Evolutionary conservation across 2,113 vertebrate species (phyloP).

Genomic region (Mastomys coucha): DNA sequence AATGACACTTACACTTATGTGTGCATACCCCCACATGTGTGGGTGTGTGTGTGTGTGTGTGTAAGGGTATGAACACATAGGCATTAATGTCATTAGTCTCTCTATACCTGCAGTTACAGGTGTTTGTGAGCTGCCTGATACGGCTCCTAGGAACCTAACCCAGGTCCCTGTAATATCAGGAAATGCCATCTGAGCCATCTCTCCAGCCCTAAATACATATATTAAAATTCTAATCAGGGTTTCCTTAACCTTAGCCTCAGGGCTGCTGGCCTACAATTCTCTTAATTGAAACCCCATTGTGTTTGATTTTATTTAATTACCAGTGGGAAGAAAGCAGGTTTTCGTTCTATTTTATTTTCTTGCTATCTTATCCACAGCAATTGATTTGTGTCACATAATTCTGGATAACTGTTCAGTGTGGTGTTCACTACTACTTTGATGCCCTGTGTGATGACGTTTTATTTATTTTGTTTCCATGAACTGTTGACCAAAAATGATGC

Average conservation of each 20-base stretch:
- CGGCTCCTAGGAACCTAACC: neutral
- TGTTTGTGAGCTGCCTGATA: no score
- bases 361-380: neutral
- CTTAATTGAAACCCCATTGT: neutral
- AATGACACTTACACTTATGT: no score
- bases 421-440: neutral
- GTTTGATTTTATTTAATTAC: slow-evolving; percentile 53
- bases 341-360: slow-evolving; percentile 14
- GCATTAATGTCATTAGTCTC: neutral
- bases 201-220: neutral
- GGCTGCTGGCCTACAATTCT: neutral
- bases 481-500: neutral
- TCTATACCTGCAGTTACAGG: neutral
- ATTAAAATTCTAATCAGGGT: slow-evolving; percentile 16
- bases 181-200: neutral
- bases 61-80: no score
- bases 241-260: neutral
- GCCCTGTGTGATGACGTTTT: neutral
- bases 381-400: slow-evolving; percentile 26
- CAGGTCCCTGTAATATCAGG: neutral
- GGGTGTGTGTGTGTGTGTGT: no score
- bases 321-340: neutral
- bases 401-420: neutral
- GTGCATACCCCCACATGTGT: no score
- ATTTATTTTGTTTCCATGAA: slow-evolving; percentile 46